Base-by-base conservation (phyloP, 2,113 vertebrate genomes). In the Rhinolophus sinicus region DNA sequence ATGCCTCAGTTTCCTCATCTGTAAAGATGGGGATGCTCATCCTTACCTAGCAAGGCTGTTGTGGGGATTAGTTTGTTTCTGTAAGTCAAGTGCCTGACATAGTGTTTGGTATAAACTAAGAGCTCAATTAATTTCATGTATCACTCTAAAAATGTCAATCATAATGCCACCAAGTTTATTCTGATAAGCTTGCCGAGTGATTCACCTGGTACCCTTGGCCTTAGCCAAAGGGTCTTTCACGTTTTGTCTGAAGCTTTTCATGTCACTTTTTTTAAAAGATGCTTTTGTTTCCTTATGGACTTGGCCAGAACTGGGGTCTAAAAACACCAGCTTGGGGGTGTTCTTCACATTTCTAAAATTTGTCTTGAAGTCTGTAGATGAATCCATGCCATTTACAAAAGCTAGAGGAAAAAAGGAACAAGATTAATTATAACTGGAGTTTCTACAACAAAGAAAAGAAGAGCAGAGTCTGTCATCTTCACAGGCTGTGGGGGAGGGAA, bases 201-300 rank as follows among this genome's bases (percentile, higher is more conserved):
- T 98, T 98, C 94, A 99, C 99, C 99, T 98, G 62, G 96, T 97
- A 84, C 98, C 98, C 96, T 98, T 98, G 5, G 96, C 88, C 64
- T 98, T 96, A 83, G 80, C 50, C 22, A 88, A 95, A 88, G 97
- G 1, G 84, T 86, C 33, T 97, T 97, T 98, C 7, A 8, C 21
- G 54, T 98, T 98, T 93, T 97, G 98, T 96, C 98, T 96, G 5
- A 98, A 97, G 0, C 83, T 95, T 97, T 98, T 98, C 19, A 92
- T 44, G 2, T 98, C 97, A 24, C 98, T 98, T 54, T 99, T 98
- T 54, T 99, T 99, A 60, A 98, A 97, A 83, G 98, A 92, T 83
- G 97, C 83, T 33, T 92, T 96, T 16, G 90, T 60, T 24, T 98
- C 95, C 40, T 73, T 64, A 54, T n/a, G 4, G 33, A 78, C 35